Evolutionary conservation across 2,113 vertebrate species (phyloP), one percentile per base, ranked within the genome.

Genomic region (Isichthys henryi): DNA sequence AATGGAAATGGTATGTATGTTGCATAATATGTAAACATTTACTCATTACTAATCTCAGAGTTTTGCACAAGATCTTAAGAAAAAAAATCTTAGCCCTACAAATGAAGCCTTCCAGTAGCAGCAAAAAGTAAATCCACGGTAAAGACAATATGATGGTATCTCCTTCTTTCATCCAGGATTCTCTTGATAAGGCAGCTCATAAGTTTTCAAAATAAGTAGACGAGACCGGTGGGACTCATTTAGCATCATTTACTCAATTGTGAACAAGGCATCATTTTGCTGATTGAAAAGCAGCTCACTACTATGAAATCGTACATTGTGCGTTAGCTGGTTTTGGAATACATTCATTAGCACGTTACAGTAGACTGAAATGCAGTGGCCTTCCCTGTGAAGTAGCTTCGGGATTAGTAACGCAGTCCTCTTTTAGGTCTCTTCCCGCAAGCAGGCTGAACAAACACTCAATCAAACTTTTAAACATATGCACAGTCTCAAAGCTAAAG

Each of bases 301-400:
- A 85, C 70, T 56, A 27, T 9, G 31, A n/a, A 58, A 58, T 23
- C 31, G 11, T 46, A 58, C 46, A 85, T 17, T 89, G 31, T 89
- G 48, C 74, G 9, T 39, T 39, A 21, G 50, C 46, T 74, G 58
- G 39, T 88, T 89, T 39, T 35, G 21, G 21, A 58, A 58, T 62
- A 89, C 77, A 89, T 89, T 89, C 50, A 83, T 45, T 35, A 48
- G 58, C 87, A 83, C 43, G 10, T 50, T 15, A 83, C 56, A 53
- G 88, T 53, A 87, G 2, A 21, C 35, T 46, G 19, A 83, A 89
- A n/a, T 35, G 53, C 70, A 58, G 8, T 45, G 50, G 9, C 35
- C 35, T 43, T 52, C 19, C 74, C 35, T 43, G 0, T 52, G 48
- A 52, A 89, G 11, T 7, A 53, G 52, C n/a, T 53, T 8, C 10